Base-by-base conservation (phyloP, 2,797 vertebrate species). In the Nannoperca obscura region DNA sequence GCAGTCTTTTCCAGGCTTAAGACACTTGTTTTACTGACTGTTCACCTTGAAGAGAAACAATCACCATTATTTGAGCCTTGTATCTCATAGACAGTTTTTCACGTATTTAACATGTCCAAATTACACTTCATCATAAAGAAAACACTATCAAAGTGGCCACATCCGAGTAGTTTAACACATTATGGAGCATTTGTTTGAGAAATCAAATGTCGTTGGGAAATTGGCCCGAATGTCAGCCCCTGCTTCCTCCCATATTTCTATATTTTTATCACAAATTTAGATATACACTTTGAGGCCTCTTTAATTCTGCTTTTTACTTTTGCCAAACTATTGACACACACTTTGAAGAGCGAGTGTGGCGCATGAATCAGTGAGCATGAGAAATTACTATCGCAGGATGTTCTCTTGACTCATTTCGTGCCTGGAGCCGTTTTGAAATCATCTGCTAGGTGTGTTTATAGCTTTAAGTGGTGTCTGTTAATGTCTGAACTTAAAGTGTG, bases 241-340 rank as follows among this genome's bases (percentile, higher is more conserved):
- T 24, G 42, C 80, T 66, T 74, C 34, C 30, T 59, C 42, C 30
- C 30, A 10, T 60, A 65, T 59, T 65, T 65, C 24, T 60, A 67
- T 78, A 67, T 70, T 71, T 76, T 40, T n/a, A 3, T 62, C 57
- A 68, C 75, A 44, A 60, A 76, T 58, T 17, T 30, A 81, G 58
- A 84, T 55, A 42, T 24, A 44, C 54, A 60, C 55, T 78, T 75
- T 47, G 19, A 72, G 22, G 13, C 5, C 44, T 58, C 46, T 71
- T 72, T 57, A 71, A 70, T 53, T 64, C 53, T 9, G 22, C 46
- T 80, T 84, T 88, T 72, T 83, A 38, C 58, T 79, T 82, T 77
- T 83, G 81, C 81, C 82, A 83, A 78, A 80, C 63, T 82, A 77
- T 84, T 71, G 85, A 85, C 80, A 73, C 63, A 58, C n/a, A 17